phyloP scores from a whole-genome alignment of 2,797 vertebrate genomes.

The Hydrolagus colliei region DNA sequence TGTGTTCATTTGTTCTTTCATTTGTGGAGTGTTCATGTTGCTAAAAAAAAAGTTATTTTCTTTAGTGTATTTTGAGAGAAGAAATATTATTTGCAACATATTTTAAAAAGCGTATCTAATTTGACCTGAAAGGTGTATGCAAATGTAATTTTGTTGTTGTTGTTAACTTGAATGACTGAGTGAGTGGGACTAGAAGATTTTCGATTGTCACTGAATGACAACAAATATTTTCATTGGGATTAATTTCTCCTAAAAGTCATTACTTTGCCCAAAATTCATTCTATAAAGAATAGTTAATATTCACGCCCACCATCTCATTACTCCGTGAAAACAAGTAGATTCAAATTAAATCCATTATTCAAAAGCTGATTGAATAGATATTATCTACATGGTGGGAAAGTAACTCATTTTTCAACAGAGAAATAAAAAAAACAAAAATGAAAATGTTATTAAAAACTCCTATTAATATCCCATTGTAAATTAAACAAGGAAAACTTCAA shows the following conservation, averaged over 20 bases:
- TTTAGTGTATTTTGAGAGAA: too few relatives aligned
- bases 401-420: neutral
- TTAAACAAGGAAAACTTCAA: neutral
- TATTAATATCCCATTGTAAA: neutral
- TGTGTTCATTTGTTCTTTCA: too few relatives aligned
- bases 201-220: neutral
- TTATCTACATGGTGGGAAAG: conserved; percentile 9
- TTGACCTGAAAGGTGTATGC: neutral
- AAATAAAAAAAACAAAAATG: neutral
- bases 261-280: conserved; percentile 8
- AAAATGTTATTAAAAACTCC: conserved; percentile 2
- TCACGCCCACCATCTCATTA: neutral
- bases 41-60: too few relatives aligned
- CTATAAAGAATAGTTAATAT: neutral
- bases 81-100: too few relatives aligned
- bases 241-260: conserved; percentile 18
- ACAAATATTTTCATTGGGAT: conserved; percentile 6
- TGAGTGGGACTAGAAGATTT: neutral
- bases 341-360: conserved; percentile 11
- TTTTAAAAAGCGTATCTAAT: neutral
- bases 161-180: neutral
- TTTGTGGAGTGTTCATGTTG: too few relatives aligned
- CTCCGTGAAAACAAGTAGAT: neutral
- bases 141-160: too few relatives aligned
- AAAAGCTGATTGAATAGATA: conserved; percentile 13